phyloP scores from a whole-genome alignment of 2,888 invertebrate species.

The Callyntrura guangdongensis region DNA sequence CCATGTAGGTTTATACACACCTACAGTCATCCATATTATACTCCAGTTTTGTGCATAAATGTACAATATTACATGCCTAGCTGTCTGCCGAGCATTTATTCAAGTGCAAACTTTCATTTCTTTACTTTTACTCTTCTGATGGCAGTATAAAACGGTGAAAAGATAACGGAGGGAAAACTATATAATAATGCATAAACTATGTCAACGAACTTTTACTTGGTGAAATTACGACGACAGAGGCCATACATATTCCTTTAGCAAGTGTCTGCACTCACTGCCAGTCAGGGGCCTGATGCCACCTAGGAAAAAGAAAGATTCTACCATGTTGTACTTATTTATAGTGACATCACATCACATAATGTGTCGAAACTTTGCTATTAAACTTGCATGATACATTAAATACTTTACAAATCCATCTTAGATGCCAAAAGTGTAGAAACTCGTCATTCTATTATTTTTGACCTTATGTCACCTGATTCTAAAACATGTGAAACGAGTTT shows the following conservation, averaged over 20 bases:
- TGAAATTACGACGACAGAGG: slow-evolving; percentile 71
- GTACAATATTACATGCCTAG: not conserved
- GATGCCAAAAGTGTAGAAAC: slow-evolving; percentile 26
- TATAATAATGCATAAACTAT: slow-evolving; percentile 75
- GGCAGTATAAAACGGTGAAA: slow-evolving; percentile 46
- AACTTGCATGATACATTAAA: slow-evolving; percentile 66
- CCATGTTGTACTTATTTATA: not conserved
- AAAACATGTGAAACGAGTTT: no score
- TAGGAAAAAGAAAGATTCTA: not conserved
- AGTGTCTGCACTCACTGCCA: not conserved
- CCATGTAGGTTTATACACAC: slow-evolving; percentile 2
- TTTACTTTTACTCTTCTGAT: slow-evolving; percentile 44
- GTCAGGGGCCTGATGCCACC: slow-evolving; percentile 6
- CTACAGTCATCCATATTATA: not conserved
- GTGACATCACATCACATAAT: slow-evolving; percentile 32
- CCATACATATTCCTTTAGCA: slow-evolving; percentile 23
- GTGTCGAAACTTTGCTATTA: slow-evolving; percentile 70
- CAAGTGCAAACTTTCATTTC: slow-evolving; percentile 49
- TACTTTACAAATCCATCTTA: slow-evolving; percentile 54
- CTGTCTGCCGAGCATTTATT: slow-evolving; percentile 14
- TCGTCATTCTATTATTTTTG: not conserved
- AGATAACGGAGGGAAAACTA: slow-evolving; percentile 43
- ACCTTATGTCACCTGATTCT: not conserved
- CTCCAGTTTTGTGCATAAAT: not conserved
- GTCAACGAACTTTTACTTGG: slow-evolving; percentile 76